Evolutionary conservation across 2,113 vertebrate species (phyloP), one percentile per base, ranked within the genome.

Genomic region (Microtus ochrogaster): DNA sequence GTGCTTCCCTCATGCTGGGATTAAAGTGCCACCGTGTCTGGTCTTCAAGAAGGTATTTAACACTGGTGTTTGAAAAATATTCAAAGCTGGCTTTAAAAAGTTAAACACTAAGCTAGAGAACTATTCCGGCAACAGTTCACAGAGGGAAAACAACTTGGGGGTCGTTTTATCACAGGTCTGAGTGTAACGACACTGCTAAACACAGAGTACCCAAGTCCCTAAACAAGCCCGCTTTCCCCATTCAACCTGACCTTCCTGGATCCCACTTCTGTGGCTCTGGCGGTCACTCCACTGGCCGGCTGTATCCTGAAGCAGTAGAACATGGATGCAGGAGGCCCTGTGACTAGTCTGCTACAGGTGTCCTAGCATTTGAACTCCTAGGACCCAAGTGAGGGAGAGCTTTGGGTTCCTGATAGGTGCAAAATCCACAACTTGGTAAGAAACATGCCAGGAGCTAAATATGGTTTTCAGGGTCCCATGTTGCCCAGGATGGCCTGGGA

Each of bases 251-350:
- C 16, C 26, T 39, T 73, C 70, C n/a, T 49, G 8, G 16, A 22
- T 16, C 5, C 30, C 7, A 61, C 70, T 30, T 55, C 73, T 19
- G 65, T 22, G 19, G 17, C 9, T 12, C 9, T 1, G 63, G 41
- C 0, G 3, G 2, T 11, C 24, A n/a, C 6, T 13, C 22, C n/a
- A 74, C 74, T 76, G 41, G 73, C 26, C 36, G 21, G 33, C 16
- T 70, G 16, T 36, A 19, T 70, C 68, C 33, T 70, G 33, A 70
- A n/a, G 33, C 26, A 19, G 44, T 21, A 22, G 19, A 58, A n/a
- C 7, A 52, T 3, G 0, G 17, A 11, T 4, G 47, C 30, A 12
- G 52, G 13, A 77, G 52, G 3, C 21, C 11, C 24, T 9, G 14
- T 66, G 24, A n/a, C n/a, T 21, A 49, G 26, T 86, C 30, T 88